phyloP scores from a whole-genome alignment of 2,888 invertebrate genomes.

The Entomobrya proxima region DNA sequence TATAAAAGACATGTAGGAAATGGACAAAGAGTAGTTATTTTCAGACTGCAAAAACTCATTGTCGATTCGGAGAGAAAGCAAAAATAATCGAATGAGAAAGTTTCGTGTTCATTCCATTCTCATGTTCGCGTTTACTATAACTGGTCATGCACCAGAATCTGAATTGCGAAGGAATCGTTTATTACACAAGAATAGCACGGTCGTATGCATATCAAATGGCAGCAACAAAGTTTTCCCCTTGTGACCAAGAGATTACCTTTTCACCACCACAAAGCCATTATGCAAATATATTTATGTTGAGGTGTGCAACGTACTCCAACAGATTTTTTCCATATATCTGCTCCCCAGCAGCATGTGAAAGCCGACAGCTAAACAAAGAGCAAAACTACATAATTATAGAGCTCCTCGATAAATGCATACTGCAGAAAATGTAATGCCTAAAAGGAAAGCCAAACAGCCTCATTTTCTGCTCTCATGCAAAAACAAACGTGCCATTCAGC shows the following conservation, averaged over 20 bases:
- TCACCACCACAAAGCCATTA: neutral
- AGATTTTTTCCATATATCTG: neutral
- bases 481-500: constrained; percentile 1
- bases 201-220: neutral
- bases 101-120: constrained; percentile 40
- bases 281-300: neutral
- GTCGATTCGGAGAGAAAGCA: neutral
- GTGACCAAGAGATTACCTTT: neutral
- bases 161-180: no score
- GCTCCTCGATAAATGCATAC: neutral
- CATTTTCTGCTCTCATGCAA: constrained; percentile 19
- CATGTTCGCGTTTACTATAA: neutral
- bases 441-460: neutral
- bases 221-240: neutral
- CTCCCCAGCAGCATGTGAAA: neutral
- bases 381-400: neutral
- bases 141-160: neutral
- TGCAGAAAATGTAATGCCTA: neutral
- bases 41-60: neutral
- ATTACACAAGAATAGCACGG: neutral
- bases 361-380: neutral
- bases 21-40: neutral
- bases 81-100: constrained; percentile 43
- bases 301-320: neutral
- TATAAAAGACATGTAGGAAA: neutral